Percentiles rank a stretch among this genome's conserved stretches.
These are phyloP conservation scores for Falco columbarius DNA, from an alignment of 2,797 vertebrate species.

Conservation along the genomic window DNA sequence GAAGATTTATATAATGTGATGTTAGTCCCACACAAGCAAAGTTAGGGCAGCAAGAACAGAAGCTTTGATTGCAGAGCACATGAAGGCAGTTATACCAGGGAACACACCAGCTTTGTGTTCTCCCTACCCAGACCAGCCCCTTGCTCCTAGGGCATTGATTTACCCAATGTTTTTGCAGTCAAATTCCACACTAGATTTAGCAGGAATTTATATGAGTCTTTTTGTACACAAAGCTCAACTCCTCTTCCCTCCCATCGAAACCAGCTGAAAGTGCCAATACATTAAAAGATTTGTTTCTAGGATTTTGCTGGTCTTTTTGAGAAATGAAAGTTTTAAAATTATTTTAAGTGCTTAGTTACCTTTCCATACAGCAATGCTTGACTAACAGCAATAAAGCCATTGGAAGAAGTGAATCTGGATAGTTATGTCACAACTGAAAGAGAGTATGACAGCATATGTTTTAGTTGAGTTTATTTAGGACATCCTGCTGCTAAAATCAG, in stretches of 20 bases:
- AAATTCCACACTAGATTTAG: not conserved
- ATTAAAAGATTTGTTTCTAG: not conserved
- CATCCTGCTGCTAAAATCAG: conserved; percentile 53
- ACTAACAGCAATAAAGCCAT: conserved; percentile 28
- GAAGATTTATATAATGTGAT: not conserved
- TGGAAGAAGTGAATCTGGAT: conserved; percentile 13
- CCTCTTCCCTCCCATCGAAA: not conserved
- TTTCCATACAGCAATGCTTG: not conserved
- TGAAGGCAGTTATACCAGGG: not conserved
- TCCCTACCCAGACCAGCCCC: not conserved
- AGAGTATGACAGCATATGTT: conserved; percentile 21
- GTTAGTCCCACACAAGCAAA: not conserved
- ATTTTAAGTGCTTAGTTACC: not conserved
- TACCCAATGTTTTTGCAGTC: not conserved
- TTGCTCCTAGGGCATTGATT: not conserved
- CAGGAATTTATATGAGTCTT: not conserved
- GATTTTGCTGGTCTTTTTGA: not conserved
- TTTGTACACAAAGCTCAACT: not conserved
- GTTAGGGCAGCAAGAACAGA: not conserved
- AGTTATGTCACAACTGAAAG: conserved; percentile 38
- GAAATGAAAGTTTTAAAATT: not conserved
- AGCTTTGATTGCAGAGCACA: not conserved
- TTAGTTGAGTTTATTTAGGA: conserved; percentile 56
- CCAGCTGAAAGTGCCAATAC: not conserved
- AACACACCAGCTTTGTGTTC: not conserved